A percentile compares a stretch with the other conserved stretches of the same genome.
phyloP scores from a whole-genome alignment of 1,140 invertebrate species.

The Helicoverpa armigera region DNA sequence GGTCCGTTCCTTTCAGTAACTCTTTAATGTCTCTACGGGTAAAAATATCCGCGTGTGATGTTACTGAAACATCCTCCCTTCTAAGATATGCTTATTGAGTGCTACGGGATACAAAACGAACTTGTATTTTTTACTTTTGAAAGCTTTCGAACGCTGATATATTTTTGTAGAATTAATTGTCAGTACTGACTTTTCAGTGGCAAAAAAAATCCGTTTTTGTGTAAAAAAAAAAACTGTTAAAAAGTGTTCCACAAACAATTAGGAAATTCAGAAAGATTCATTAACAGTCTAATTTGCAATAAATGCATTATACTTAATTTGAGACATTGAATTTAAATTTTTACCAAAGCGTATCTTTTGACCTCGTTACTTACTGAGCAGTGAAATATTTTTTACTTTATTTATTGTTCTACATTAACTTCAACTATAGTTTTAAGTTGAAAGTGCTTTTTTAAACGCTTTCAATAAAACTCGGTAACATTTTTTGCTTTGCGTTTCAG shows the following conservation, averaged over 20 bases:
- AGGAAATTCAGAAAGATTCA: not conserved
- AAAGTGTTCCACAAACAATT: not conserved
- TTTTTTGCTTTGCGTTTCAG: no score
- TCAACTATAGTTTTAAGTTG: not conserved
- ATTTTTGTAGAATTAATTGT: not conserved
- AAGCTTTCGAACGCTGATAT: not conserved
- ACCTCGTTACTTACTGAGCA: conserved; percentile 54
- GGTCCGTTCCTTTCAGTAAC: conserved; percentile 64
- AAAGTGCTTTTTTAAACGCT: not conserved
- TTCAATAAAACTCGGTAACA: no score
- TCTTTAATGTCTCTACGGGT: conserved; percentile 72
- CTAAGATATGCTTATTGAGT: not conserved
- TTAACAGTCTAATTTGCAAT: conserved; percentile 20
- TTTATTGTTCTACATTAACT: conserved; percentile 45
- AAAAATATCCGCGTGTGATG: conserved; percentile 70
- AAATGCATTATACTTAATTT: conserved; percentile 17
- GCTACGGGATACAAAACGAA: conserved; percentile 12
- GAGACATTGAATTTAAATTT: conserved; percentile 44
- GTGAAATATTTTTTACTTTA: conserved; percentile 51
- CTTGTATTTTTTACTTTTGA: not conserved
- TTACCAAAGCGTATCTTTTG: conserved; percentile 55
- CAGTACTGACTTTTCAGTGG: no score
- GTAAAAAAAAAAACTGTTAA: not conserved
- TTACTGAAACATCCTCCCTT: conserved; percentile 41
- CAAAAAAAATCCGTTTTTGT: no score